Conservation (phyloP, 2,113 vertebrate genomes). For the Centrocercus urophasianus region DNA sequence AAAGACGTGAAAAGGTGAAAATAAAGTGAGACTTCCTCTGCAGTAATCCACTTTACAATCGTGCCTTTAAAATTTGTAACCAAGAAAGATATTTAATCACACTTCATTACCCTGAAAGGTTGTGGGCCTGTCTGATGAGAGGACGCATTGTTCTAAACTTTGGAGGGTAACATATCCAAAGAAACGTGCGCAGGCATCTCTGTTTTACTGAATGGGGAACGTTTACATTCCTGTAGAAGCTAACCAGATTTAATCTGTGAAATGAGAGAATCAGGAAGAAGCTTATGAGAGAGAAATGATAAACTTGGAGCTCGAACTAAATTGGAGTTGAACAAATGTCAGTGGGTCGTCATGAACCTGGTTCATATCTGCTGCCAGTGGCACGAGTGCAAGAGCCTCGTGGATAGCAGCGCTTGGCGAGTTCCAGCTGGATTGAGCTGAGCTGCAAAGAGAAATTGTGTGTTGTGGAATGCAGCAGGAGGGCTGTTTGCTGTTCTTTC, state of each 20-base stretch:
- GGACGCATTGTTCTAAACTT: neutral
- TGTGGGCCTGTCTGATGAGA: neutral
- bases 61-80: neutral
- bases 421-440: neutral
- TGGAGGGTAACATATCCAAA: neutral
- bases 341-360: neutral
- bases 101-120: neutral
- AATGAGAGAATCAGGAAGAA: neutral
- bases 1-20: neutral
- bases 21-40: neutral
- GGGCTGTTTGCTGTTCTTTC: neutral
- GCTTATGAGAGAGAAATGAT: neutral
- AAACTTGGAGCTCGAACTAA: neutral
- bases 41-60: neutral
- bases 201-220: neutral
- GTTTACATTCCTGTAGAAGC: neutral
- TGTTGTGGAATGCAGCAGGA: neutral
- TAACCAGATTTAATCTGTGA: neutral
- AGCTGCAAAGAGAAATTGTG: neutral
- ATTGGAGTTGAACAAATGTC: neutral
- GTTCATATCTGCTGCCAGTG: neutral
- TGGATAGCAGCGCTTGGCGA: accelerated
- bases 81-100: neutral
- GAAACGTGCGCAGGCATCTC: neutral
- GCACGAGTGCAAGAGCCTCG: neutral